Percentiles rank a stretch among this genome's conserved stretches.
Evolutionary conservation across 2,113 vertebrate species (phyloP).

Genomic region (Myiopsitta monachus): DNA sequence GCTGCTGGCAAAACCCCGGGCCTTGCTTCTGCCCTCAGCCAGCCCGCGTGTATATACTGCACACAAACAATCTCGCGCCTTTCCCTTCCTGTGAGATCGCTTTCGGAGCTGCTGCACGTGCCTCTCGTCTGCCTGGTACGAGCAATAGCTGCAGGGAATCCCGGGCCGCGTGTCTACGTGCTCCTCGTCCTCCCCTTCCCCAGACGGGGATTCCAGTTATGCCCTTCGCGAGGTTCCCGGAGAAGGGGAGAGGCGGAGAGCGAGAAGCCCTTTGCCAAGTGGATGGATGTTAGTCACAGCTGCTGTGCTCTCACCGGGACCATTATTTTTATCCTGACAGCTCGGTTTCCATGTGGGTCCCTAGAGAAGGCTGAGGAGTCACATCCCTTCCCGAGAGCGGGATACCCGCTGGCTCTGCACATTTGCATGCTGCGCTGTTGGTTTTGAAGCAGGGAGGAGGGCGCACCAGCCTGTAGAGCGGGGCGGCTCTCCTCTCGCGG

Average conservation of each 20-base stretch:
- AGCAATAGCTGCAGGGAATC: neutral
- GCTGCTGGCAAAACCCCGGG: neutral
- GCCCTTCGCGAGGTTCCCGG: neutral
- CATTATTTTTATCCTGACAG: conserved; percentile 6
- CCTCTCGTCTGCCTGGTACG: neutral
- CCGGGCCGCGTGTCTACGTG: neutral
- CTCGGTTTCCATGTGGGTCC: neutral
- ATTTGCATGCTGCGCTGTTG: fast-evolving
- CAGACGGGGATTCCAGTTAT: neutral
- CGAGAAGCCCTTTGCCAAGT: neutral
- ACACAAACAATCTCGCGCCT: conserved; percentile 17
- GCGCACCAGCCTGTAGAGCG: neutral
- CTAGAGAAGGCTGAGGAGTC: neutral
- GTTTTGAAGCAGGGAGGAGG: neutral
- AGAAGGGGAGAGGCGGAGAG: neutral
- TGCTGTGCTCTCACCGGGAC: neutral
- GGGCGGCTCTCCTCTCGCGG: fast-evolving
- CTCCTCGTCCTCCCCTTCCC: neutral
- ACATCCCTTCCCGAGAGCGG: neutral
- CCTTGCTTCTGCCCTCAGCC: neutral
- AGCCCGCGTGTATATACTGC: neutral
- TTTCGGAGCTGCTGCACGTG: neutral
- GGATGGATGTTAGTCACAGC: neutral
- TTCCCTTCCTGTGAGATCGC: neutral
- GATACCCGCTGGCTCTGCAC: neutral